Conservation (phyloP, 2,888 invertebrate species). For the Drosophila pegasa region DNA sequence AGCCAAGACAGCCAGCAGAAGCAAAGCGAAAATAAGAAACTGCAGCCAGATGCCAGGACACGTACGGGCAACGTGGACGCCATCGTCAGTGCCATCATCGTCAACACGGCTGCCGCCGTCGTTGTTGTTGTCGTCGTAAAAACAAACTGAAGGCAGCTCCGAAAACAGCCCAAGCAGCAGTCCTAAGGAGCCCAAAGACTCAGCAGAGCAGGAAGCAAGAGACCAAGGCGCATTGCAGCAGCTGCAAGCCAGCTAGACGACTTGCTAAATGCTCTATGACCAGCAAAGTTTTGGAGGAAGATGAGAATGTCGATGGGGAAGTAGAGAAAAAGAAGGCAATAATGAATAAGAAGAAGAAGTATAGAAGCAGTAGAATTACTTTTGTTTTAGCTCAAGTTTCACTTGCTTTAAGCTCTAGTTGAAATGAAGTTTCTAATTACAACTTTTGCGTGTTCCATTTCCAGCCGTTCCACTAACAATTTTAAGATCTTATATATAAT, state of each 20-base stretch:
- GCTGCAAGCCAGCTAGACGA: neutral
- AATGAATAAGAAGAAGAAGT: neutral
- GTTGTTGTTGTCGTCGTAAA: conserved; percentile 71
- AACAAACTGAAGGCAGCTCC: conserved; percentile 67
- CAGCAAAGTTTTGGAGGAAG: neutral
- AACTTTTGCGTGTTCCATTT: no score
- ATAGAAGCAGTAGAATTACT: neutral
- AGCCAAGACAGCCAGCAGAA: conserved; percentile 14
- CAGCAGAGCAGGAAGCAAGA: neutral
- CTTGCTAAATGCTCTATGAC: neutral
- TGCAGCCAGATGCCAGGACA: conserved; percentile 79
- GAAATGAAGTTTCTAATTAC: no score
- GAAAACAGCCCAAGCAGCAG: conserved; percentile 64
- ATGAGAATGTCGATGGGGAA: neutral
- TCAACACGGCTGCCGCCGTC: conserved; percentile 24
- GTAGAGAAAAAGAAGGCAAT: neutral
- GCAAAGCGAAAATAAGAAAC: conserved; percentile 43
- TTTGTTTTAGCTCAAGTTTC: no score
- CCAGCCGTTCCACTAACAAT: no score
- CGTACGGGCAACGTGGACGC: conserved; percentile 68
- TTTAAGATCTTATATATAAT: no score
- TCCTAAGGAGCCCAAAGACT: conserved; percentile 44
- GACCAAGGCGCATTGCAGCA: conserved; percentile 7
- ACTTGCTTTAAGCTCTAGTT: no score
- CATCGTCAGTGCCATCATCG: conserved; percentile 54